A percentile compares a stretch with the other conserved stretches of the same genome.
These are phyloP conservation scores for Reticulitermes lucifugus DNA, from an alignment of 2,888 invertebrate genomes.

Conservation along the genomic window DNA sequence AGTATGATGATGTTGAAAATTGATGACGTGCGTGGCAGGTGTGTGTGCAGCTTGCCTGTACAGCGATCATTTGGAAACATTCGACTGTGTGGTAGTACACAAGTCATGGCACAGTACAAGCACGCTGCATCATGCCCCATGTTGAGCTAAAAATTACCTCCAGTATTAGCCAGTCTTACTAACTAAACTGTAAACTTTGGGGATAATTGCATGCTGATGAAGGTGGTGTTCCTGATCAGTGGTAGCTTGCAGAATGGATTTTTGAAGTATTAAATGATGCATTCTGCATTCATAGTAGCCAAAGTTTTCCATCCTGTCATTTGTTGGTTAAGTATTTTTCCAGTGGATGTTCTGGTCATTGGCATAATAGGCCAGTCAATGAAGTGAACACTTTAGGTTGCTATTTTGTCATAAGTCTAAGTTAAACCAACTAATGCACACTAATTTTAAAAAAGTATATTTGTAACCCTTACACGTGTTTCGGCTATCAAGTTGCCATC, in stretches of 20 bases:
- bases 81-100: neutral
- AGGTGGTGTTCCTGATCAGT: conserved; percentile 6
- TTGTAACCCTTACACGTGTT: too few relatives aligned
- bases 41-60: conserved; percentile 11
- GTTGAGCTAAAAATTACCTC: conserved; percentile 31
- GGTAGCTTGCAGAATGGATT: conserved; percentile 11
- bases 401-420: too few relatives aligned
- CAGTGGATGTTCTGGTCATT: too few relatives aligned
- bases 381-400: too few relatives aligned
- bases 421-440: too few relatives aligned
- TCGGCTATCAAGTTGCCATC: too few relatives aligned
- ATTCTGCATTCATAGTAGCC: too few relatives aligned
- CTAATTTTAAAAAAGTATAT: too few relatives aligned
- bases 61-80: neutral
- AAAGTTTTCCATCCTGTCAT: too few relatives aligned
- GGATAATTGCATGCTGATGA: conserved; percentile 36
- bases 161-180: conserved; percentile 33
- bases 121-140: conserved; percentile 31
- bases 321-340: too few relatives aligned
- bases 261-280: neutral
- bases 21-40: conserved; percentile 15
- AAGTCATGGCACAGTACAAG: neutral
- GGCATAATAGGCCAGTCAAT: too few relatives aligned
- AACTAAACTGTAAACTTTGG: conserved; percentile 32
- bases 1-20: conserved; percentile 42